A percentile compares a stretch with the other conserved stretches of the same genome.
phyloP scores from a whole-genome alignment of 1,140 invertebrate genomes.

The Maconellicoccus hirsutus region DNA sequence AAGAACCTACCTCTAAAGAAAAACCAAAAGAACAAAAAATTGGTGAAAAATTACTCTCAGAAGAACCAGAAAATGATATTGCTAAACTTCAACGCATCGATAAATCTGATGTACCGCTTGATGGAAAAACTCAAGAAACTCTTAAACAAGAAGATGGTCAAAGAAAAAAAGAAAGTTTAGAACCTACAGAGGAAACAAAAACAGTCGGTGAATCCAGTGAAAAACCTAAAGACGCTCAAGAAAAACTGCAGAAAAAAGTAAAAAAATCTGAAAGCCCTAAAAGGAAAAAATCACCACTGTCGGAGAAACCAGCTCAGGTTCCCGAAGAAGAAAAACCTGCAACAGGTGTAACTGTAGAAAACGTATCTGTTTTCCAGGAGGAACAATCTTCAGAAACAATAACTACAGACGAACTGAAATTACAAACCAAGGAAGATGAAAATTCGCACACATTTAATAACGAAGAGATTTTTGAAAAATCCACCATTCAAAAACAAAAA shows the following conservation, averaged over 20 bases:
- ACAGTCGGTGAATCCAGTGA: conserved; percentile 27
- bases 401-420: no score
- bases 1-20: conserved; percentile 31
- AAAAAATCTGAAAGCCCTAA: background rate
- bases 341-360: no score
- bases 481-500: no score
- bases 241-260: conserved; percentile 26
- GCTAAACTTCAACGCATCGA: no score
- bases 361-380: no score
- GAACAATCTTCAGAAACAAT: no score
- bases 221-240: conserved; percentile 25
- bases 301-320: background rate
- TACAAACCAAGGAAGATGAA: no score
- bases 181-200: conserved; percentile 16
- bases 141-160: no score
- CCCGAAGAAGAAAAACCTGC: conserved; percentile 23
- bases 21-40: conserved; percentile 26
- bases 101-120: no score
- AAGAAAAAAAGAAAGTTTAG: conserved; percentile 24
- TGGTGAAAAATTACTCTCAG: conserved; percentile 22
- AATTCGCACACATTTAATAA: no score
- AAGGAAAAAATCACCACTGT: background rate
- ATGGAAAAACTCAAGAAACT: conserved; percentile 23
- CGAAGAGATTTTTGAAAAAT: no score
- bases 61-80: no score